Evolutionary conservation across 1,140 invertebrate species (phyloP).

Genomic region (Triops cancriformis): DNA sequence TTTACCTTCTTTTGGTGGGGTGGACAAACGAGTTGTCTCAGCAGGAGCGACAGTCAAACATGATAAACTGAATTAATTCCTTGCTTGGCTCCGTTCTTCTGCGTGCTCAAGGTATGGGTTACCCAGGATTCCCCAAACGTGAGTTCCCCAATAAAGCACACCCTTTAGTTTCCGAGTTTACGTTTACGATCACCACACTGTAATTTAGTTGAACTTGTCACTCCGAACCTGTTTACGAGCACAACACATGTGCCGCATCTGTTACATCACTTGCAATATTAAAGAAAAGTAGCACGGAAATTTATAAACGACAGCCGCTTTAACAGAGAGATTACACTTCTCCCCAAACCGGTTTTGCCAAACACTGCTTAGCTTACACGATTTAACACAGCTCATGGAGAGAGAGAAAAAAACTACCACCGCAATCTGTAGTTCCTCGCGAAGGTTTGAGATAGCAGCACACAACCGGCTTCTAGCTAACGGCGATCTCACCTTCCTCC

Average conservation of each 20-base stretch:
- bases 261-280: constrained; percentile 1
- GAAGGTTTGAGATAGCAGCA: too few species aligned
- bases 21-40: neutral
- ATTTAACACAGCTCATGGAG: neutral
- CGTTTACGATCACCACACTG: neutral
- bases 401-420: neutral
- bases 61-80: constrained; percentile 7
- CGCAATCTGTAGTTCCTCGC: neutral
- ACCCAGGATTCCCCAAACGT: too few species aligned
- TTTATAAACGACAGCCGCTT: neutral
- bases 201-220: neutral
- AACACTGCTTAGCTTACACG: neutral
- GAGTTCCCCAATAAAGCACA: too few species aligned
- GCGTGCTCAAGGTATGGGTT: neutral
- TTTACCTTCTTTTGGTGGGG: neutral
- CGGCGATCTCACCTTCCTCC: neutral
- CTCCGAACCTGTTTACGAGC: neutral
- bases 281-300: neutral
- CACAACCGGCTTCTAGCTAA: too few species aligned
- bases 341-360: neutral
- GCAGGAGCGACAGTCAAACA: neutral
- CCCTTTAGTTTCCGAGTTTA: too few species aligned
- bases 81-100: neutral
- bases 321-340: neutral
- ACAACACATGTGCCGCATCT: neutral